Percentiles rank a stretch among this genome's conserved stretches.
These are phyloP conservation scores for Drosophila maculinotata DNA, from an alignment of 2,888 invertebrate genomes.

Conservation along the genomic window DNA sequence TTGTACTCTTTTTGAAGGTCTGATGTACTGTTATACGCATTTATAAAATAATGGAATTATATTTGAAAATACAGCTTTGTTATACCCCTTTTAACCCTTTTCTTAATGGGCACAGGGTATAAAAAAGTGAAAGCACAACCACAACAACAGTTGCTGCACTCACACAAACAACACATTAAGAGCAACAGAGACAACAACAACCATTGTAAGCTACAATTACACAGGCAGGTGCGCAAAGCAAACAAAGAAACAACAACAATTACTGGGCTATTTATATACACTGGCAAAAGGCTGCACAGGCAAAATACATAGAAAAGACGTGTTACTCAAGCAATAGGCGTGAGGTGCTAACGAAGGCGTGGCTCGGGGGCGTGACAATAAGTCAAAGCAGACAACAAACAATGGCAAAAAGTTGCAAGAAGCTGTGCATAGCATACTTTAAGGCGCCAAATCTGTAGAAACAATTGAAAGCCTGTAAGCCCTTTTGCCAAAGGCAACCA, in stretches of 20 bases:
- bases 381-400: conserved; percentile 39
- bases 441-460: conserved; percentile 31
- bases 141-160: conserved; percentile 19
- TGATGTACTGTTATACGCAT: not conserved
- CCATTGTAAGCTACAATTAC: conserved; percentile 62
- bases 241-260: conserved; percentile 30
- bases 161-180: conserved; percentile 33
- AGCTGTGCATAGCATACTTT: conserved; percentile 34
- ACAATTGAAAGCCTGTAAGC: conserved; percentile 62
- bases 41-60: not conserved
- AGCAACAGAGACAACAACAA: conserved; percentile 38
- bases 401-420: conserved; percentile 39
- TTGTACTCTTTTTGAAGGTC: not conserved
- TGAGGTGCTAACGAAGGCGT: conserved; percentile 4
- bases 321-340: conserved; percentile 48
- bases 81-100: not conserved
- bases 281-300: conserved; percentile 34
- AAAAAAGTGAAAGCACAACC: conserved; percentile 31
- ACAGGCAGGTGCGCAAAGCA: conserved; percentile 59
- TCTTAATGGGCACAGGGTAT: conserved; percentile 4
- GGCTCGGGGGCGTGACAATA: conserved; percentile 31
- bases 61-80: not conserved
- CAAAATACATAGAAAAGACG: conserved; percentile 49
- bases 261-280: conserved; percentile 32
- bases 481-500: conserved; percentile 48